Percentiles rank a stretch among this genome's conserved stretches.
These are phyloP conservation scores for Spilarctia lutea DNA, from an alignment of 2,888 invertebrate genomes.

Conservation along the genomic window DNA sequence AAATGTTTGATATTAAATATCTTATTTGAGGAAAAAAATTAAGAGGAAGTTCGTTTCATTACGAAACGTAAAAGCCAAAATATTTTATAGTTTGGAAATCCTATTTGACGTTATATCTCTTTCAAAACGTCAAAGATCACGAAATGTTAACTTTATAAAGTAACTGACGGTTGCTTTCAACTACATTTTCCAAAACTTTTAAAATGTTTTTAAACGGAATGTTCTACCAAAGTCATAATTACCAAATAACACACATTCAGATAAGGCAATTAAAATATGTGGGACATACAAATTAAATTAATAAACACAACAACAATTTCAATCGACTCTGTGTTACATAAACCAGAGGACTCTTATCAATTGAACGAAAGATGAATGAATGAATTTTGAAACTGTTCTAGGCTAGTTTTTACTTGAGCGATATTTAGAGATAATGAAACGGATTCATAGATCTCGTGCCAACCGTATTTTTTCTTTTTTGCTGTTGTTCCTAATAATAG, in stretches of 20 bases:
- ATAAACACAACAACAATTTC: constrained; percentile 29
- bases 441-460: constrained; percentile 56
- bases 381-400: constrained; percentile 25
- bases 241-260: constrained; percentile 12
- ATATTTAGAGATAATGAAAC: constrained; percentile 67
- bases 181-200: constrained; percentile 9
- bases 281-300: constrained; percentile 33
- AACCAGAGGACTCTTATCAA: constrained; percentile 32
- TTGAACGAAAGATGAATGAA: constrained; percentile 27
- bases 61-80: constrained; percentile 17
- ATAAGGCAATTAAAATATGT: constrained; percentile 32
- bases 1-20: background rate
- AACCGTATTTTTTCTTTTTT: constrained; percentile 37
- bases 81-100: constrained; percentile 16
- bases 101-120: constrained; percentile 1
- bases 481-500: constrained; percentile 13
- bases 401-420: constrained; percentile 63
- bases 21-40: constrained; percentile 11
- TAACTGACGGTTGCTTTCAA: background rate
- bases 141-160: background rate
- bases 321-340: constrained; percentile 34
- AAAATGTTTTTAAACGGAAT: background rate
- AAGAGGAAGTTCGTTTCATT: constrained; percentile 12
- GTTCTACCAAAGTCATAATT: background rate
- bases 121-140: constrained; percentile 15